These are phyloP conservation scores for Sinodicranocentrus sp. DNA, from an alignment of 2,888 invertebrate genomes.

Conservation along the genomic window DNA sequence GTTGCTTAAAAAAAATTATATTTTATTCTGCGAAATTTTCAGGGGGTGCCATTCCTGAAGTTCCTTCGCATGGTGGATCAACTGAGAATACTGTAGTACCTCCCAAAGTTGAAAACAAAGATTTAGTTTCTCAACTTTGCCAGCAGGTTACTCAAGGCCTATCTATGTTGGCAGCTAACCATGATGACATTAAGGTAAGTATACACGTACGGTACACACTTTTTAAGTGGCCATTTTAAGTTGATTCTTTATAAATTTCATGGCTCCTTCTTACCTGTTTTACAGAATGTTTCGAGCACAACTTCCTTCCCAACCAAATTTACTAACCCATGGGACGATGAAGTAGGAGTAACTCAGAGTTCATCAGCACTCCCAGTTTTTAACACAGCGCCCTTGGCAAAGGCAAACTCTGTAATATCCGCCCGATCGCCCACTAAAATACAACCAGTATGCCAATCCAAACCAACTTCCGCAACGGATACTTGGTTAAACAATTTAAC, in stretches of 20 bases:
- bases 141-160: conserved; percentile 88
- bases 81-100: conserved; percentile 73
- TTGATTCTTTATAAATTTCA: conserved; percentile 6
- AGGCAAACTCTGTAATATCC: conserved; percentile 65
- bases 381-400: conserved; percentile 69
- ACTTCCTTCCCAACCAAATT: conserved; percentile 73
- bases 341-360: conserved; percentile 56
- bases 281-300: conserved; percentile 46
- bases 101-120: conserved; percentile 77
- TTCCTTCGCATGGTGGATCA: conserved; percentile 79
- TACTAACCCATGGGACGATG: conserved; percentile 76
- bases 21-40: conserved; percentile 73
- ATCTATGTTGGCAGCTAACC: conserved; percentile 85
- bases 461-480: conserved; percentile 45
- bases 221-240: too few species aligned
- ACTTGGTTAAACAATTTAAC: conserved; percentile 74
- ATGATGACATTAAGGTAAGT: conserved; percentile 78
- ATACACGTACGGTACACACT: too few species aligned
- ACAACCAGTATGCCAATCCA: conserved; percentile 38
- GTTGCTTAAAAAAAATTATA: neutral
- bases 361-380: conserved; percentile 71
- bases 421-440: conserved; percentile 43
- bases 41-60: conserved; percentile 89
- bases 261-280: too few species aligned
- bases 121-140: conserved; percentile 86